Evolutionary conservation across 2,797 vertebrate species (phyloP).

Genomic region (Hylomyscus alleni): DNA sequence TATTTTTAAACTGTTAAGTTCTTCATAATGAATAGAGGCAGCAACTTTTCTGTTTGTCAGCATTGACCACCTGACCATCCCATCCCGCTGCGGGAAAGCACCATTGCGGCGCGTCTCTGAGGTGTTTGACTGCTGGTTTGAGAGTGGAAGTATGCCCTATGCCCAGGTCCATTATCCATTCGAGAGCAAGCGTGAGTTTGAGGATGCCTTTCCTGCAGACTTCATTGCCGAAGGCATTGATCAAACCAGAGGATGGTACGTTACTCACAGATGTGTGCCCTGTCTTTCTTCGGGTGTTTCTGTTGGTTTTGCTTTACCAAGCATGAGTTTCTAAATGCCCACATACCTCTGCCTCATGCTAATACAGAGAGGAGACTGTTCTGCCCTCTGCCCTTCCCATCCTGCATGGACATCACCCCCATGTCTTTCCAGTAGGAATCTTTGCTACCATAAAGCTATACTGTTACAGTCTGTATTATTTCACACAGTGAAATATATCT

Average conservation of each 20-base stretch:
- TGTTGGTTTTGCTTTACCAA: slow-evolving; percentile 13
- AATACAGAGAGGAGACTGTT: neutral
- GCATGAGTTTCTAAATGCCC: neutral
- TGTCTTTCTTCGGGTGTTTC: neutral
- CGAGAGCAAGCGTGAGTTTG: slow-evolving; percentile 94
- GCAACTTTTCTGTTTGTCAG: slow-evolving; percentile 85
- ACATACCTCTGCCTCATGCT: neutral
- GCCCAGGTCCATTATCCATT: slow-evolving; percentile 98
- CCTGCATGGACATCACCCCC: neutral
- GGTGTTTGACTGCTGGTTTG: slow-evolving; percentile 99
- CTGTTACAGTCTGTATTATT: neutral
- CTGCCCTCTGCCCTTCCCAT: neutral
- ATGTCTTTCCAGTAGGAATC: neutral
- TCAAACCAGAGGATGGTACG: slow-evolving; percentile 98
- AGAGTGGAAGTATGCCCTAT: slow-evolving; percentile 99
- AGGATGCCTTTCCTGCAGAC: slow-evolving; percentile 97
- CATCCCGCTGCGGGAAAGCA: slow-evolving; percentile 95
- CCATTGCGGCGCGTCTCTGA: slow-evolving; percentile 92
- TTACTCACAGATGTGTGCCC: neutral
- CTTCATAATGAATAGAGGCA: neutral
- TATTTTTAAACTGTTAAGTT: neutral
- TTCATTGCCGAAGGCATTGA: slow-evolving; percentile 99
- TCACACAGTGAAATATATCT: slow-evolving; percentile 32
- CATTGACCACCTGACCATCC: slow-evolving; percentile 93
- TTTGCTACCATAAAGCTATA: neutral